A percentile compares a stretch with the other conserved stretches of the same genome.
phyloP scores from a whole-genome alignment of 2,888 invertebrate species.

The Alcis repandata region DNA sequence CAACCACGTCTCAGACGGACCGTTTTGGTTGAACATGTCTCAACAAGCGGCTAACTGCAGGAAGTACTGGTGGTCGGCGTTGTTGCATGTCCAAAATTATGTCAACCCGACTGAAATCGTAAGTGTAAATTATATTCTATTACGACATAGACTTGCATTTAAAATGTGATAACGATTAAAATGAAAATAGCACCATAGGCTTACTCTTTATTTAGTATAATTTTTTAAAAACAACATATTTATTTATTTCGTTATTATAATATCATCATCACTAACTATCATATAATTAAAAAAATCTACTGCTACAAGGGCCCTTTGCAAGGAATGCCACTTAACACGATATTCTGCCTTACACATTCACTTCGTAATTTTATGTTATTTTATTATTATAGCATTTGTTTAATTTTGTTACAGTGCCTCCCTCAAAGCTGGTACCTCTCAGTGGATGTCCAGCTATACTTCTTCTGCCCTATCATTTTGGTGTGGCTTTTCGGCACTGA shows the following conservation, averaged over 20 bases:
- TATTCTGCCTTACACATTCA: too few relatives aligned
- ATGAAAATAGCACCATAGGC: too few relatives aligned
- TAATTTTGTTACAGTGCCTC: constrained; percentile 60
- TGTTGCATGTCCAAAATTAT: constrained; percentile 83
- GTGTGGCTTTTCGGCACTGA: constrained; percentile 60
- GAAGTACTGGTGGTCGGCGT: constrained; percentile 78
- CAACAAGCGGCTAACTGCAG: constrained; percentile 64
- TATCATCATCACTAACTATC: too few relatives aligned
- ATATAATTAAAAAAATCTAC: too few relatives aligned
- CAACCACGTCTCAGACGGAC: constrained; percentile 63
- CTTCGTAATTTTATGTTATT: too few relatives aligned
- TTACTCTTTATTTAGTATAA: too few relatives aligned
- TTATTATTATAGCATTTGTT: background rate
- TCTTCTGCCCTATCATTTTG: constrained; percentile 62
- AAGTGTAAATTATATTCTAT: constrained; percentile 38
- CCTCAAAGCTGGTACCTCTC: constrained; percentile 69
- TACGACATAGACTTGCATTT: too few relatives aligned
- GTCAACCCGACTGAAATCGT: constrained; percentile 61
- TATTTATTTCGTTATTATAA: too few relatives aligned
- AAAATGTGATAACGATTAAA: too few relatives aligned
- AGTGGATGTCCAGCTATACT: constrained; percentile 68
- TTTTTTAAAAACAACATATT: too few relatives aligned
- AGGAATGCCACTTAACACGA: too few relatives aligned
- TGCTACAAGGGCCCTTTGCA: too few relatives aligned
- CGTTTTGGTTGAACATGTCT: constrained; percentile 77